phyloP scores from a whole-genome alignment of 2,113 vertebrate genomes.

The Corythaeola cristata region DNA sequence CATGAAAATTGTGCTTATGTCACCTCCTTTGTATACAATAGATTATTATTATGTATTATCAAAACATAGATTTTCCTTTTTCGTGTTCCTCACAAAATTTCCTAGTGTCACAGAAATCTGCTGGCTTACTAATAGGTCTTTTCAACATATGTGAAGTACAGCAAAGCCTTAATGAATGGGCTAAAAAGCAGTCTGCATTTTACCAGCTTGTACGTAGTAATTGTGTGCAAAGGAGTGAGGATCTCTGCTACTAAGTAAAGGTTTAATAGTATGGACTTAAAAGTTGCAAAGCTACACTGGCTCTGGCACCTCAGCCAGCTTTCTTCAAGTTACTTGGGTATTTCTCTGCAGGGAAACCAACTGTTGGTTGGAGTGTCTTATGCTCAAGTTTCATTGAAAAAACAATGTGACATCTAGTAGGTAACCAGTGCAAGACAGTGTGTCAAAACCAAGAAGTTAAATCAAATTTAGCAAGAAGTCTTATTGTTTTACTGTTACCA shows the following conservation, averaged over 20 bases:
- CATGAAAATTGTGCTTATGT: background rate
- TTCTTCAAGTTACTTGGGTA: background rate
- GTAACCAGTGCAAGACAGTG: background rate
- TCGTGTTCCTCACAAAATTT: background rate
- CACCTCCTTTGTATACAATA: background rate
- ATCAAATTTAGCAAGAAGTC: background rate
- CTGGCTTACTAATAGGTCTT: background rate
- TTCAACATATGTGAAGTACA: background rate
- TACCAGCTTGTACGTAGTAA: background rate
- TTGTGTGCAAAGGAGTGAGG: background rate
- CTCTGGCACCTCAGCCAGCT: background rate
- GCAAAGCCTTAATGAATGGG: background rate
- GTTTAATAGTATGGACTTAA: background rate
- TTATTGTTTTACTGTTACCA: background rate
- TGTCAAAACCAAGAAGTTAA: background rate
- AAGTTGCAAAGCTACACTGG: background rate
- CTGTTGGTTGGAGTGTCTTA: background rate
- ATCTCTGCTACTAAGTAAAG: background rate
- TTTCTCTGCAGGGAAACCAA: background rate
- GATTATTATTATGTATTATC: background rate
- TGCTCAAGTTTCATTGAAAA: background rate
- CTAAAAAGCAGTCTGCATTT: background rate
- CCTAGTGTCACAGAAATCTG: background rate
- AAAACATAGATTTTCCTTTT: background rate
- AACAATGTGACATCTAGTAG: background rate